phyloP scores from a whole-genome alignment of 2,888 invertebrate genomes.

The Nudaria mundana region DNA sequence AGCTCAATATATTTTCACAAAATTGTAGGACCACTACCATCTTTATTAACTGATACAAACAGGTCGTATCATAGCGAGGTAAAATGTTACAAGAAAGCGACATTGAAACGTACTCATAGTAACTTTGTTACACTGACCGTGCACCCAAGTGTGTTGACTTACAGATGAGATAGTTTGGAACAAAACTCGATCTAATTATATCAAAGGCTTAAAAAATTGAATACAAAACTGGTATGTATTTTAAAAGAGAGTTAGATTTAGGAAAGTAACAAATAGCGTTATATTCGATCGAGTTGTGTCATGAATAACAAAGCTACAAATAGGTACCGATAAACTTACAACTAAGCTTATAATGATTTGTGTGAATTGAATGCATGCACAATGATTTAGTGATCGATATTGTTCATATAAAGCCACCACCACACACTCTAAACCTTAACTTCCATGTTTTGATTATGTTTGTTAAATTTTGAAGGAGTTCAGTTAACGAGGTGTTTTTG shows the following conservation, averaged over 20 bases:
- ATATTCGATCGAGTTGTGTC: constrained; percentile 45
- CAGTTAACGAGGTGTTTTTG: constrained; percentile 50
- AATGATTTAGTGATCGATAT: constrained; percentile 69
- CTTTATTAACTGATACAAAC: too few relatives aligned
- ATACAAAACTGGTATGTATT: too few relatives aligned
- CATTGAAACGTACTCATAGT: constrained; percentile 34
- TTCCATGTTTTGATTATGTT: constrained; percentile 65
- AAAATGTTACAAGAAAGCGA: constrained; percentile 36
- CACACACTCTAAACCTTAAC: constrained; percentile 80
- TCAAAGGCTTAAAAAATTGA: too few relatives aligned
- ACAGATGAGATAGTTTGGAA: constrained; percentile 37
- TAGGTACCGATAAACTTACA: constrained; percentile 56
- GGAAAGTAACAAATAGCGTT: too few relatives aligned
- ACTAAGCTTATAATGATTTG: constrained; percentile 70
- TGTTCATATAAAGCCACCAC: constrained; percentile 75
- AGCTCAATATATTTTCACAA: background rate
- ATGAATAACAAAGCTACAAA: constrained; percentile 62
- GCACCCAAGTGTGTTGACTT: constrained; percentile 58
- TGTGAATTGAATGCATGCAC: constrained; percentile 77
- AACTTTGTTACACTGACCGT: constrained; percentile 60
- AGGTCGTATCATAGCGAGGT: constrained; percentile 15
- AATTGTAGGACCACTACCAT: too few relatives aligned
- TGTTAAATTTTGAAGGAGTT: constrained; percentile 75
- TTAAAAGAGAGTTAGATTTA: too few relatives aligned
- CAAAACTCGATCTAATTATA: constrained; percentile 42